A percentile compares a stretch with the other conserved stretches of the same genome.
Conservation (phyloP, 2,113 vertebrate genomes). For the Paracanthobrama guichenoti region DNA sequence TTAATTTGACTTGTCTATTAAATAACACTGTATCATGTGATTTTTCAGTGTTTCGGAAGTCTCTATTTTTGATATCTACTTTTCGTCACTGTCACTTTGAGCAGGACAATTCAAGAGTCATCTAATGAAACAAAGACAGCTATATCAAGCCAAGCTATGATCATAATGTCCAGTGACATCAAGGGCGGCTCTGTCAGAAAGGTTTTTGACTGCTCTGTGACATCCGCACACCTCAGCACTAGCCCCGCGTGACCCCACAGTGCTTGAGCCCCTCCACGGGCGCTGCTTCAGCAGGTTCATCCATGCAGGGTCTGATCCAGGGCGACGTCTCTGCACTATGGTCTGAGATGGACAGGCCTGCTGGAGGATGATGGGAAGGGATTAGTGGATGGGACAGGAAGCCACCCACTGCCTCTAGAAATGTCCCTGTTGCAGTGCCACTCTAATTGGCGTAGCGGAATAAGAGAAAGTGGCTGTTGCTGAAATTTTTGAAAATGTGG, state of each 20-base stretch:
- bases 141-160: neutral
- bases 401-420: neutral
- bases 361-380: slow-evolving; percentile 17
- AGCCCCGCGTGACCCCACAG: slow-evolving; percentile 33
- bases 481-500: neutral
- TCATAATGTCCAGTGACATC: neutral
- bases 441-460: neutral
- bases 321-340: slow-evolving; percentile 10
- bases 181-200: slow-evolving; percentile 52
- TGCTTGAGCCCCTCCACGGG: neutral
- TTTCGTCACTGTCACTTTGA: slow-evolving; percentile 2
- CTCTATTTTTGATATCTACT: neutral
- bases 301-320: slow-evolving; percentile 34
- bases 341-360: neutral
- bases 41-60: neutral
- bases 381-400: slow-evolving; percentile 15
- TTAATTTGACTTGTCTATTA: neutral
- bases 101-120: neutral
- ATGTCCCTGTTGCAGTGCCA: slow-evolving; percentile 1
- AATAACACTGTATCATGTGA: neutral
- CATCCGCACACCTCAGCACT: slow-evolving; percentile 23
- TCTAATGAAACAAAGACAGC: neutral
- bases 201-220: slow-evolving; percentile 29
- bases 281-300: slow-evolving; percentile 23
- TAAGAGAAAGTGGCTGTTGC: neutral